Percentiles rank a stretch among this genome's conserved stretches.
Evolutionary conservation across 1,140 invertebrate genomes (phyloP).

Genomic region (Lepidurus arcticus): DNA sequence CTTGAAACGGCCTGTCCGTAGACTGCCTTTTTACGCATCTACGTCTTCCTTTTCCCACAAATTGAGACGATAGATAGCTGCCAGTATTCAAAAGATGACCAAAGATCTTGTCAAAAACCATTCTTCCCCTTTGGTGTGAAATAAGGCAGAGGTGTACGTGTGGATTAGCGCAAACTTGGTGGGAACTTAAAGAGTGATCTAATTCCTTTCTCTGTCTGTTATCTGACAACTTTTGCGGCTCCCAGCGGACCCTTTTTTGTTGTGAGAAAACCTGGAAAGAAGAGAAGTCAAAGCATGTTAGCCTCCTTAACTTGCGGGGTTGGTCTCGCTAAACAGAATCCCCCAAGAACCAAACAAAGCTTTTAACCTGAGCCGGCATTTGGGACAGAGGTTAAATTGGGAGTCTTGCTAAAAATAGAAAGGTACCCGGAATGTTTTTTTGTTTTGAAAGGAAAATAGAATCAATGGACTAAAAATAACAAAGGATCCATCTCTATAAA

Average conservation of each 20-base stretch:
- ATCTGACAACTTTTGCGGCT: not conserved
- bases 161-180: not conserved
- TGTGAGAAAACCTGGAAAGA: not conserved
- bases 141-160: not conserved
- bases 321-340: not conserved
- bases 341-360: not conserved
- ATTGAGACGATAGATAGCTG: too few species aligned
- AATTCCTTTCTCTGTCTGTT: not conserved
- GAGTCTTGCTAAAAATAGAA: too few species aligned
- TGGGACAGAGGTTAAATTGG: not conserved
- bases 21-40: too few species aligned
- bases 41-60: too few species aligned
- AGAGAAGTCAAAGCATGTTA: not conserved
- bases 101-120: too few species aligned
- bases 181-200: not conserved
- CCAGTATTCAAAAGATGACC: too few species aligned
- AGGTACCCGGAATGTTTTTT: too few species aligned
- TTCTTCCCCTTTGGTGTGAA: not conserved
- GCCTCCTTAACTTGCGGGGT: not conserved
- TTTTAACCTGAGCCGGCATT: not conserved
- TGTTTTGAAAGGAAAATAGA: not conserved
- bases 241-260: not conserved
- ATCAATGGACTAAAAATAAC: not conserved
- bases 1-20: too few species aligned
- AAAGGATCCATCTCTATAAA: slow-evolving; percentile 12